Evolutionary conservation across 2,797 vertebrate species (phyloP).

Genomic region (Sebastes taczanowskii): DNA sequence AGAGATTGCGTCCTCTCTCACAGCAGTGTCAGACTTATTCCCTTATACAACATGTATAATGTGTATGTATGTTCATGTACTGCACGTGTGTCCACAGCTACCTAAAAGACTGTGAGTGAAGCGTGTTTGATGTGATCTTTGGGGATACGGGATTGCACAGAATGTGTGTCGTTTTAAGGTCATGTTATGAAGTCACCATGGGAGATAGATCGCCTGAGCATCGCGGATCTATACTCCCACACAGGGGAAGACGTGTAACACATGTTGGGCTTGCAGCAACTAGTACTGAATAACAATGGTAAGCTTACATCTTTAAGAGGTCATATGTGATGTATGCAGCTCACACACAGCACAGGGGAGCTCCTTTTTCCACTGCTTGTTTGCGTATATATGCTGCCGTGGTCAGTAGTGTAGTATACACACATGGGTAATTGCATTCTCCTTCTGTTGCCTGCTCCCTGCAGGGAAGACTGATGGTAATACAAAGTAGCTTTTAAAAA

Average conservation of each 20-base stretch:
- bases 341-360: slow-evolving; percentile 19
- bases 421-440: slow-evolving; percentile 62
- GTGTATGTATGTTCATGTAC: neutral
- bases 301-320: slow-evolving; percentile 43
- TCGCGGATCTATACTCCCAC: slow-evolving; percentile 30
- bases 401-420: slow-evolving; percentile 9
- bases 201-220: slow-evolving; percentile 37
- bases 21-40: neutral
- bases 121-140: slow-evolving; percentile 26
- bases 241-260: slow-evolving; percentile 20
- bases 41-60: neutral
- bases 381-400: slow-evolving; percentile 37
- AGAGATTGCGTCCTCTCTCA: neutral
- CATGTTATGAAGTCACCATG: slow-evolving; percentile 29
- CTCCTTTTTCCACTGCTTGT: slow-evolving; percentile 9
- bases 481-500: slow-evolving; percentile 48
- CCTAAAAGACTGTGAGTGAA: neutral
- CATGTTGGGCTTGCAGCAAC: slow-evolving; percentile 2
- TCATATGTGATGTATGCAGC: slow-evolving; percentile 48
- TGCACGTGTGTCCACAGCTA: neutral
- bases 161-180: slow-evolving; percentile 38
- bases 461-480: slow-evolving; percentile 41
- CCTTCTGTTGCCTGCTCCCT: slow-evolving; percentile 45
- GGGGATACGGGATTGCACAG: slow-evolving; percentile 20
- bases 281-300: slow-evolving; percentile 51